Percentiles rank a stretch among this genome's conserved stretches.
phyloP scores from a whole-genome alignment of 2,113 vertebrate species.

The Haliaeetus leucogaster region DNA sequence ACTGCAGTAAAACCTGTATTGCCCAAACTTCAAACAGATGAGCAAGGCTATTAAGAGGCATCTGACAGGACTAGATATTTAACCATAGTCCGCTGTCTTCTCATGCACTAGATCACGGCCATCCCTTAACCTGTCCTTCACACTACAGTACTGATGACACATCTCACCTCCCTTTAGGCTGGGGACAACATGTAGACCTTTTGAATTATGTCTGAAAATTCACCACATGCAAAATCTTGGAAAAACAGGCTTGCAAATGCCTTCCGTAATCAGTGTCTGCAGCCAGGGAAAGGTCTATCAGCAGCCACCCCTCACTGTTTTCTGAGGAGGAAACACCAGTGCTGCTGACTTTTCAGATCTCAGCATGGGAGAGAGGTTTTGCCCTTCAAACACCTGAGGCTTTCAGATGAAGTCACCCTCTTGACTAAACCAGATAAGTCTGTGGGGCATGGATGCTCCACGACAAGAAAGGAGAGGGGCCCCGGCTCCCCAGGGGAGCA shows the following conservation, averaged over 20 bases:
- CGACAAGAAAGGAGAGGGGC: background rate
- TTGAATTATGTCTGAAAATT: background rate
- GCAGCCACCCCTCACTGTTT: background rate
- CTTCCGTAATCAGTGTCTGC: background rate
- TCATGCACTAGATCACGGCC: rapidly evolving
- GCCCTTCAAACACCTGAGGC: background rate
- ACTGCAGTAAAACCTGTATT: background rate
- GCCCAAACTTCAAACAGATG: background rate
- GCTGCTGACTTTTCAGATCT: background rate
- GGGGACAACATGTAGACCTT: background rate
- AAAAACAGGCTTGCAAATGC: background rate
- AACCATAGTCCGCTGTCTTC: background rate
- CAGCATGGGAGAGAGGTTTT: background rate
- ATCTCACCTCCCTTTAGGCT: background rate
- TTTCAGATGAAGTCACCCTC: background rate
- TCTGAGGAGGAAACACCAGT: background rate
- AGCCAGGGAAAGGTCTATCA: background rate
- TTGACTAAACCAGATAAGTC: background rate
- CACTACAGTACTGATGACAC: background rate
- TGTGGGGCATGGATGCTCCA: background rate
- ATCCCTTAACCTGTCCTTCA: background rate
- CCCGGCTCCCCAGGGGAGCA: rapidly evolving
- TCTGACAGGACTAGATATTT: background rate
- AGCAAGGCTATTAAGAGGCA: background rate
- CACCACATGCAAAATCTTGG: background rate